phyloP scores from a whole-genome alignment of 2,113 vertebrate species.

The Hystrix brachyura region DNA sequence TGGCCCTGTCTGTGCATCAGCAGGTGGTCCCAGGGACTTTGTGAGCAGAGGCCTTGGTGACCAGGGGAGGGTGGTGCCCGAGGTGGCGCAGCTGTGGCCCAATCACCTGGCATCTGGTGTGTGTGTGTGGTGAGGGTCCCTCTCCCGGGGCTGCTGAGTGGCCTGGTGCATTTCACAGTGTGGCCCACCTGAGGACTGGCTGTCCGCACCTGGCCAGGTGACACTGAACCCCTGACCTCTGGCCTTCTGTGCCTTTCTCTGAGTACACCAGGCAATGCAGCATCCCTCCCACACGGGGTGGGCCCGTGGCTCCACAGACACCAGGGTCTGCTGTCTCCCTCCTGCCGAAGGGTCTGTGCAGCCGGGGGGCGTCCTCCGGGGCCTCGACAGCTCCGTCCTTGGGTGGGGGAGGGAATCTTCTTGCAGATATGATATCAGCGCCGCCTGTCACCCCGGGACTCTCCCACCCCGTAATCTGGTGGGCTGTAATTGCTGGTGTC shows the following conservation, averaged over 20 bases:
- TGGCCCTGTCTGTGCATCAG: rapidly evolving
- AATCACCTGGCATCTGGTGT: background rate
- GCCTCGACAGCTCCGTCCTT: background rate
- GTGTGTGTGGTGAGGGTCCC: rapidly evolving
- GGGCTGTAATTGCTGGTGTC: slow-evolving; percentile 90
- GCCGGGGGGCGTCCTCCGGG: background rate
- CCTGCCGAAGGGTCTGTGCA: too few species aligned
- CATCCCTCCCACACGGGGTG: rapidly evolving
- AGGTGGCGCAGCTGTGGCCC: background rate
- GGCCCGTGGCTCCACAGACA: background rate
- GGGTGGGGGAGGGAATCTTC: slow-evolving; percentile 69
- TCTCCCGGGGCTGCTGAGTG: background rate
- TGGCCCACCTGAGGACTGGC: background rate
- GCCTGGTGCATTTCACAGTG: rapidly evolving
- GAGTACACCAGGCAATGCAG: background rate
- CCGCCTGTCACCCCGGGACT: slow-evolving; percentile 80
- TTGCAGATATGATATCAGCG: slow-evolving; percentile 53
- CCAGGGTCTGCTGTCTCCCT: background rate
- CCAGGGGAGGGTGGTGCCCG: background rate
- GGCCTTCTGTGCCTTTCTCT: background rate
- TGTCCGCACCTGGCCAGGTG: background rate
- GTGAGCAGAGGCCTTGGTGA: background rate
- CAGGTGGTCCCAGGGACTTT: rapidly evolving
- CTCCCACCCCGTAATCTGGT: slow-evolving; percentile 85
- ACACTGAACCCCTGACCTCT: background rate